phyloP scores from a whole-genome alignment of 2,113 vertebrate species.

The Zosterops japonicus region DNA sequence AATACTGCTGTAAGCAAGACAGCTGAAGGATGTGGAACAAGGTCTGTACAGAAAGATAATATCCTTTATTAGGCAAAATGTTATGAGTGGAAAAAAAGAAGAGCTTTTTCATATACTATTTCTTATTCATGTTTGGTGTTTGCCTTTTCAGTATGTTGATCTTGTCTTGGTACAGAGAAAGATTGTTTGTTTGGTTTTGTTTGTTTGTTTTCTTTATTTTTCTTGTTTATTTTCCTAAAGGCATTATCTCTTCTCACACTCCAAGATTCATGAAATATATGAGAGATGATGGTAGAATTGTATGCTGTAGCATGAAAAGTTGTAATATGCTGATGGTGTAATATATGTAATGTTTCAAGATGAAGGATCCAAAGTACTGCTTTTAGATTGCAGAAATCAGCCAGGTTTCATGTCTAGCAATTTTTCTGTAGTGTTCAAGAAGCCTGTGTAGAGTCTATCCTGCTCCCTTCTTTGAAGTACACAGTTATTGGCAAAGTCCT shows the following conservation, averaged over 20 bases:
- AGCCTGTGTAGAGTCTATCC: background rate
- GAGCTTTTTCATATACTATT: background rate
- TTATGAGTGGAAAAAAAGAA: background rate
- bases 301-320: background rate
- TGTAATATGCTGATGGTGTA: background rate
- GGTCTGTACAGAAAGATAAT: background rate
- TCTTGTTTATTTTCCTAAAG: background rate
- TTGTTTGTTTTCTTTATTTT: background rate
- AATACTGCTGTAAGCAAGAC: background rate
- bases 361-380: background rate
- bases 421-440: background rate
- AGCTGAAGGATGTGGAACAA: background rate
- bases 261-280: background rate
- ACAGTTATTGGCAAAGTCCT: background rate
- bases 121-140: background rate
- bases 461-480: background rate
- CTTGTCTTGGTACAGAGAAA: background rate
- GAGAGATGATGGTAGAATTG: background rate
- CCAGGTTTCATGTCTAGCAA: background rate
- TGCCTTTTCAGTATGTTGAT: background rate
- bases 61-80: background rate
- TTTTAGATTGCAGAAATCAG: background rate
- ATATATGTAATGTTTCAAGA: background rate
- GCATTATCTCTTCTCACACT: background rate
- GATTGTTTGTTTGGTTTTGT: background rate